These are phyloP conservation scores for Austrofundulus limnaeus DNA, from an alignment of 2,113 vertebrate genomes.

Conservation along the genomic window DNA sequence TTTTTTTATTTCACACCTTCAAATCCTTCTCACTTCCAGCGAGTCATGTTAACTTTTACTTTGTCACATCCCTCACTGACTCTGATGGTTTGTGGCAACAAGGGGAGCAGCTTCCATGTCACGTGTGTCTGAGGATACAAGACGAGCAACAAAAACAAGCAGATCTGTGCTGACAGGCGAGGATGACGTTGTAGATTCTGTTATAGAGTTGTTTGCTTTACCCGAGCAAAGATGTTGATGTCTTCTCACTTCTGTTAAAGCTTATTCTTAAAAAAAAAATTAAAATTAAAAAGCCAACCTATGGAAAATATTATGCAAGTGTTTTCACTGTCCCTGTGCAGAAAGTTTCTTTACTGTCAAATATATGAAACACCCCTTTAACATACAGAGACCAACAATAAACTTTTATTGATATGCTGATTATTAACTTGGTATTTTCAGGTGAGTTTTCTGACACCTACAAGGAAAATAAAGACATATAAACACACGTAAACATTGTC, in stretches of 20 bases:
- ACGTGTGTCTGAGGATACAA: background rate
- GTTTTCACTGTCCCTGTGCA: background rate
- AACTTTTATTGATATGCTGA: background rate
- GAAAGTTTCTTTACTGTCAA: background rate
- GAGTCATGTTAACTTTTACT: background rate
- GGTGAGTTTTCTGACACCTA: conserved; percentile 1
- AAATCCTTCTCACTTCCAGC: background rate
- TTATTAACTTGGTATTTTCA: background rate
- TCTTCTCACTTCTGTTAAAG: background rate
- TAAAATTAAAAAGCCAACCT: conserved; percentile 2
- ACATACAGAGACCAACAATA: background rate
- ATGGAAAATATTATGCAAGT: background rate
- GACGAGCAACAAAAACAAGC: background rate
- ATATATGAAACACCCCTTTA: conserved; percentile 2
- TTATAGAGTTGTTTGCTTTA: background rate
- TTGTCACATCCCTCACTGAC: background rate
- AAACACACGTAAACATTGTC: background rate
- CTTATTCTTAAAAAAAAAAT: background rate
- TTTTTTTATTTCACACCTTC: background rate
- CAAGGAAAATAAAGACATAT: background rate
- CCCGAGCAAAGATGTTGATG: background rate
- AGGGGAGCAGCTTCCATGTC: background rate
- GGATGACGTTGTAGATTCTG: background rate
- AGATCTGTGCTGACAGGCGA: background rate
- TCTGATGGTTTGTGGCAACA: background rate